phyloP scores from a whole-genome alignment of 64 coral and sea anemone species.

The Hydrozoanthus tunicans region DNA sequence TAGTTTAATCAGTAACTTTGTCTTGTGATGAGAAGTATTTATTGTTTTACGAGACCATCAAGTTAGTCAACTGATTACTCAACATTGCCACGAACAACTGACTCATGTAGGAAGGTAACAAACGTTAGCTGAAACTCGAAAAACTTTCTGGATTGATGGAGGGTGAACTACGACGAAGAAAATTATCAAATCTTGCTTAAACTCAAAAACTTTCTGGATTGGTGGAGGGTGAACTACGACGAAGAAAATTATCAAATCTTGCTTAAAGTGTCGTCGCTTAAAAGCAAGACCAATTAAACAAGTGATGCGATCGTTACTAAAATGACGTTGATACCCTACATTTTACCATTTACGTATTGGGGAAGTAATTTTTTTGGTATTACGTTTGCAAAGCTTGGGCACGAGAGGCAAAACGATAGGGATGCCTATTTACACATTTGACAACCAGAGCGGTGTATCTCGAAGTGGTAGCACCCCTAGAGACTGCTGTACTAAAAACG shows the following conservation, averaged over 20 bases:
- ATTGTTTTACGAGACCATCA: constrained; percentile 42
- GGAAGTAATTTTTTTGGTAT: constrained; percentile 67
- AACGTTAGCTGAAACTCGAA: constrained; percentile 50
- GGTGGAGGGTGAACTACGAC: constrained; percentile 31
- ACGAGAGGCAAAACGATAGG: constrained; percentile 59
- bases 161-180: constrained; percentile 58
- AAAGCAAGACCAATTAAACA: constrained; percentile 70
- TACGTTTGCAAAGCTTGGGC: constrained; percentile 57
- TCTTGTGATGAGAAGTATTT: constrained; percentile 68
- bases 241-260: constrained; percentile 68
- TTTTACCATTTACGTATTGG: constrained; percentile 62
- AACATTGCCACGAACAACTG: constrained; percentile 51
- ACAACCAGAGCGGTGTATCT: constrained; percentile 62
- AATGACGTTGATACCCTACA: constrained; percentile 57
- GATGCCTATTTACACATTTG: constrained; percentile 72
- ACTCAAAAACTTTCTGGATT: background rate
- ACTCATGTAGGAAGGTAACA: constrained; percentile 72
- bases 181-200: constrained; percentile 66
- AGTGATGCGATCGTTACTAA: constrained; percentile 71
- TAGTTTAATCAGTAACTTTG: constrained; percentile 62
- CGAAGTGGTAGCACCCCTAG: constrained; percentile 51
- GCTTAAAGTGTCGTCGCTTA: constrained; percentile 63
- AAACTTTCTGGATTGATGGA: constrained; percentile 65
- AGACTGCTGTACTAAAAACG: constrained; percentile 63
- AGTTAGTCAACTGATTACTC: constrained; percentile 1